These are phyloP conservation scores for Notospermus geniculatus DNA, from an alignment of 1,140 invertebrate species.

Conservation along the genomic window DNA sequence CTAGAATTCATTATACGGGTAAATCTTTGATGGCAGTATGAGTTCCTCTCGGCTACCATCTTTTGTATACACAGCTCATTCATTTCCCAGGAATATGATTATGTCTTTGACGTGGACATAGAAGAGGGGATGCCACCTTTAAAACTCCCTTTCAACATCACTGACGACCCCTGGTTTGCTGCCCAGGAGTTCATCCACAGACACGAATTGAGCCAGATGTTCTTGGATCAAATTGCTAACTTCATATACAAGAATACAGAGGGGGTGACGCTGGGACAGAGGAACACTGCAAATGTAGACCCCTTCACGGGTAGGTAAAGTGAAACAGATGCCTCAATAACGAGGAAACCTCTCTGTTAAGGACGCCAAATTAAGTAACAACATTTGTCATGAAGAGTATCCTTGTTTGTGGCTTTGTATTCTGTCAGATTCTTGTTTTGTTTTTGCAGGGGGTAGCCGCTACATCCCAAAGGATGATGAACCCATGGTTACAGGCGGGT, in stretches of 20 bases:
- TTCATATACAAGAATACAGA: constrained; percentile 85
- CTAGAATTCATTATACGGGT: no score
- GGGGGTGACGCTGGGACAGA: constrained; percentile 45
- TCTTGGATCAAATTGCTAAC: constrained; percentile 89
- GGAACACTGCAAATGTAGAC: constrained; percentile 36
- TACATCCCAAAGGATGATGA: constrained; percentile 53
- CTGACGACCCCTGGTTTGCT: constrained; percentile 66
- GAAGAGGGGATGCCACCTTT: constrained; percentile 83
- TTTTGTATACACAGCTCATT: constrained; percentile 27
- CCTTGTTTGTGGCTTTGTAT: no score
- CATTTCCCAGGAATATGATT: constrained; percentile 84
- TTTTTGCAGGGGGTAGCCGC: constrained; percentile 53
- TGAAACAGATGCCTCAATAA: no score
- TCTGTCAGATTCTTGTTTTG: no score
- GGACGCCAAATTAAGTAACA: no score
- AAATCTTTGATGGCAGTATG: no score
- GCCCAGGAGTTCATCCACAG: constrained; percentile 68
- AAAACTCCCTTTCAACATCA: constrained; percentile 86
- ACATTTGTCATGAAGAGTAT: no score
- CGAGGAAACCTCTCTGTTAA: no score
- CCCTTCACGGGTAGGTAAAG: constrained; percentile 58
- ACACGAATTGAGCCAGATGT: constrained; percentile 74
- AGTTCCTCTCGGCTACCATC: not conserved
- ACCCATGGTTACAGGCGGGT: constrained; percentile 12
- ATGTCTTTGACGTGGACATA: constrained; percentile 91